These are phyloP conservation scores for Eledona agricola DNA, from an alignment of 2,888 invertebrate genomes.

Conservation along the genomic window DNA sequence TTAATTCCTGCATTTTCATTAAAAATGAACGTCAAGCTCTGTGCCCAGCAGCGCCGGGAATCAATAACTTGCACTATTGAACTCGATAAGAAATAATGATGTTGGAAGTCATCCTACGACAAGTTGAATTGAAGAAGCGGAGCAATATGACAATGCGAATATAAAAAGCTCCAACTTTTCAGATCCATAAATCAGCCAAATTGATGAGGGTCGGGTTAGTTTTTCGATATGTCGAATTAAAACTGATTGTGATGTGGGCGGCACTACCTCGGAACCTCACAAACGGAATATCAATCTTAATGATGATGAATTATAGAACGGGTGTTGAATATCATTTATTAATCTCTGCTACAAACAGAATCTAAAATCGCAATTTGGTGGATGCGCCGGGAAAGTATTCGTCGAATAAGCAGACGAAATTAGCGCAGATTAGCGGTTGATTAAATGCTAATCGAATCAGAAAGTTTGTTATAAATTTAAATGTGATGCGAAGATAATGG, in stretches of 20 bases:
- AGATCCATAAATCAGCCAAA: slow-evolving; percentile 1
- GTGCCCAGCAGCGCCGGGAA: neutral
- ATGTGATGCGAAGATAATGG: slow-evolving; percentile 33
- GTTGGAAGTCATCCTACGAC: slow-evolving; percentile 12
- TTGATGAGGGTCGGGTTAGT: slow-evolving; percentile 12
- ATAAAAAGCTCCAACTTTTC: slow-evolving; percentile 24
- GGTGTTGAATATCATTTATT: slow-evolving; percentile 23
- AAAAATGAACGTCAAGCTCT: neutral
- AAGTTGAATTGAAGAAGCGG: slow-evolving; percentile 20
- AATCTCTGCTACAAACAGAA: too few species aligned
- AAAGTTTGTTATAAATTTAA: too few species aligned
- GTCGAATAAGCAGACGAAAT: too few species aligned
- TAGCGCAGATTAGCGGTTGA: too few species aligned
- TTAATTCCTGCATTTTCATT: slow-evolving; percentile 15
- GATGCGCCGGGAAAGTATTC: too few species aligned
- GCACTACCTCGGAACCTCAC: slow-evolving; percentile 5
- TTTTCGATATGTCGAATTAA: slow-evolving; percentile 18
- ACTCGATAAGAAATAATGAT: slow-evolving; percentile 22
- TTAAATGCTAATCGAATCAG: too few species aligned
- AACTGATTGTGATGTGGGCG: neutral
- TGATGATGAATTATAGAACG: slow-evolving; percentile 22
- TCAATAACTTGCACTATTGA: slow-evolving; percentile 21
- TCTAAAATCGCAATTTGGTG: too few species aligned
- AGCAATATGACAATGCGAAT: slow-evolving; percentile 29
- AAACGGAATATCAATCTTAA: slow-evolving; percentile 27